phyloP scores from a whole-genome alignment of 1,140 invertebrate genomes.

The Leptopilina clavipes region DNA sequence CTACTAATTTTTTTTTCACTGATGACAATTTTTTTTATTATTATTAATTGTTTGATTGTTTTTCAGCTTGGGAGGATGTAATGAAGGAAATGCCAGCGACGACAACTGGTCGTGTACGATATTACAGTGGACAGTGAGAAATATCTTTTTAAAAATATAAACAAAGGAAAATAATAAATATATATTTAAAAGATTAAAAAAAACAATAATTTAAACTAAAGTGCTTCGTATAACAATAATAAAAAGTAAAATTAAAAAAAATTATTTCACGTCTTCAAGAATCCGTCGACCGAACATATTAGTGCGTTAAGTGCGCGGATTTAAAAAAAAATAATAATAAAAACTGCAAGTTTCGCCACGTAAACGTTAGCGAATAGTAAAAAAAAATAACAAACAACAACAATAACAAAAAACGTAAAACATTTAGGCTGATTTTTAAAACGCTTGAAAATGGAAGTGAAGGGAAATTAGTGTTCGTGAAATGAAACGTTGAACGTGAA shows the following conservation, averaged over 20 bases:
- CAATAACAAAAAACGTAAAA: too few relatives aligned
- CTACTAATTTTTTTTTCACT: too few relatives aligned
- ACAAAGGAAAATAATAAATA: constrained; percentile 46
- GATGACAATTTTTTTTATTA: too few relatives aligned
- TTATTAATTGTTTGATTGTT: too few relatives aligned
- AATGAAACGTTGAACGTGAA: too few relatives aligned
- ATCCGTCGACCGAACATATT: constrained; percentile 1
- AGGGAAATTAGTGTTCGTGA: too few relatives aligned
- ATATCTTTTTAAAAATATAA: constrained; percentile 49
- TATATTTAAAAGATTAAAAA: constrained; percentile 46
- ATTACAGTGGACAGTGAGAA: constrained; percentile 71
- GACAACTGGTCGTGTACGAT: constrained; percentile 65
- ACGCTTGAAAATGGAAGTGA: not conserved
- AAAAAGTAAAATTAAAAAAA: constrained; percentile 4
- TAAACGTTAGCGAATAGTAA: too few relatives aligned
- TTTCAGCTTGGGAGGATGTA: constrained; percentile 69
- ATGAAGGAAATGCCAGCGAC: constrained; percentile 68
- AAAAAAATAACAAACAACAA: constrained; percentile 38
- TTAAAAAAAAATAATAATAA: not conserved
- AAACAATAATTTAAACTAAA: constrained; percentile 36
- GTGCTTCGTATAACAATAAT: constrained; percentile 34
- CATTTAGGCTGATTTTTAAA: constrained; percentile 51
- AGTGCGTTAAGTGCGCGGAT: constrained; percentile 20
- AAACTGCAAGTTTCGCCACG: not conserved
- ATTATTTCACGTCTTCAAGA: constrained; percentile 21